Evolutionary conservation across 2,797 vertebrate species (phyloP).

Genomic region (Poeciliopsis infans): DNA sequence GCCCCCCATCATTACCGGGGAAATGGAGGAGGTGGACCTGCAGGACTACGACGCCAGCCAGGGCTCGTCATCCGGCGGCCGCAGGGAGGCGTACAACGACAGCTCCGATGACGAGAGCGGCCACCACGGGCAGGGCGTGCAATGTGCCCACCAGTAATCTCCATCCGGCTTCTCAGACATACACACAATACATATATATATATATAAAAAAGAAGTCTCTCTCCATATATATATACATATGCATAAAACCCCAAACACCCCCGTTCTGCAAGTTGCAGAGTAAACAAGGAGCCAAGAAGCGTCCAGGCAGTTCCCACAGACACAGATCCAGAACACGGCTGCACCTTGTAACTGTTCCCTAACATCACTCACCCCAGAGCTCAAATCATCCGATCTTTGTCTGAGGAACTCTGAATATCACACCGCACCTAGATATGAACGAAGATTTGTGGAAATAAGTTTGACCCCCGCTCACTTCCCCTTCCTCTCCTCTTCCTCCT

Average conservation of each 20-base stretch:
- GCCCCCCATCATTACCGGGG: constrained; percentile 87
- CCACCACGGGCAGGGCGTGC: constrained; percentile 94
- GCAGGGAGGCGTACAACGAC: constrained; percentile 97
- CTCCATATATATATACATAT: constrained; percentile 36
- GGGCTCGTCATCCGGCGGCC: constrained; percentile 87
- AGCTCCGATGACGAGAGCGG: constrained; percentile 95
- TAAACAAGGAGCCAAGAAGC: constrained; percentile 79
- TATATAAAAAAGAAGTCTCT: not conserved
- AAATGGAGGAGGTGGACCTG: constrained; percentile 95
- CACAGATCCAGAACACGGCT: constrained; percentile 22
- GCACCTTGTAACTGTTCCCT: constrained; percentile 27
- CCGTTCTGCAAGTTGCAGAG: constrained; percentile 68
- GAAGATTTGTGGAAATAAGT: constrained; percentile 30
- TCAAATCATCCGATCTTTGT: constrained; percentile 49
- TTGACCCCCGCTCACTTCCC: constrained; percentile 14
- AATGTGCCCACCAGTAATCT: constrained; percentile 97
- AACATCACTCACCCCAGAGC: constrained; percentile 23
- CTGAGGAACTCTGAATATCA: constrained; percentile 43
- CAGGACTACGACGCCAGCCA: constrained; percentile 93
- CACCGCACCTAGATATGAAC: constrained; percentile 32
- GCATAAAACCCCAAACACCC: not conserved
- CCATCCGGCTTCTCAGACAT: not conserved
- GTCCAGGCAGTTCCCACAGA: constrained; percentile 36
- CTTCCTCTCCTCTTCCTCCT: constrained; percentile 3
- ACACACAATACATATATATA: constrained; percentile 55